A percentile compares a stretch with the other conserved stretches of the same genome.
phyloP scores from a whole-genome alignment of 1,140 invertebrate species.

The Conopomorpha cramerella region DNA sequence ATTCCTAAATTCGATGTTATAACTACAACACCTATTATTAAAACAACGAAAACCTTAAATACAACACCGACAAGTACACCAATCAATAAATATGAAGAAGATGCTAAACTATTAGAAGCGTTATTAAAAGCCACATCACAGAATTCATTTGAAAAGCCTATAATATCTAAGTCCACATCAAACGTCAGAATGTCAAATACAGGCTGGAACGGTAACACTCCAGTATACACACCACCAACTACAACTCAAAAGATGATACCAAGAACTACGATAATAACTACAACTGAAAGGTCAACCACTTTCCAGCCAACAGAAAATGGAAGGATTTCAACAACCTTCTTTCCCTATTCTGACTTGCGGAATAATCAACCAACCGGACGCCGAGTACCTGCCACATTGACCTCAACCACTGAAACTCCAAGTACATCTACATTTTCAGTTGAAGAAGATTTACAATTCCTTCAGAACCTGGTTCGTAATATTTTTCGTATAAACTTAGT shows the following conservation, averaged over 20 bases:
- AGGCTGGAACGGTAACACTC: too few relatives aligned
- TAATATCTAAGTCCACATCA: conserved; percentile 40
- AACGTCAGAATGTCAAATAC: conserved; percentile 42
- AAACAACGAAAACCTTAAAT: conserved; percentile 9
- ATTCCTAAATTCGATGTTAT: conserved; percentile 11
- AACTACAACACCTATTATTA: conserved; percentile 11
- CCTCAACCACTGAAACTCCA: conserved; percentile 35
- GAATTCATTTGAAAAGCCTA: conserved; percentile 20
- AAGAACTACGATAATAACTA: conserved; percentile 19
- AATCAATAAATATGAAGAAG: conserved; percentile 52
- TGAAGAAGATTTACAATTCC: conserved; percentile 55
- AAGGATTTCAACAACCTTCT: conserved; percentile 37
- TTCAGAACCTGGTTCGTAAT: conserved; percentile 50
- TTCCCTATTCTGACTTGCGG: conserved; percentile 18
- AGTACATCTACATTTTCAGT: conserved; percentile 55
- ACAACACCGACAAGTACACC: background rate
- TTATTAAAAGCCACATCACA: conserved; percentile 40
- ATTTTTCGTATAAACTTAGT: conserved; percentile 3
- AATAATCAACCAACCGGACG: conserved; percentile 13
- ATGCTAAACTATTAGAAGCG: conserved; percentile 51
- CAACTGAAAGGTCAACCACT: conserved; percentile 19
- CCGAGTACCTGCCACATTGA: conserved; percentile 13
- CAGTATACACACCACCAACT: conserved; percentile 28
- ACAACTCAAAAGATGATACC: conserved; percentile 13
- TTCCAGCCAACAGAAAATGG: conserved; percentile 28